Base-by-base conservation (phyloP, 2,888 invertebrate genomes). In the Leptothorax acervorum region DNA sequence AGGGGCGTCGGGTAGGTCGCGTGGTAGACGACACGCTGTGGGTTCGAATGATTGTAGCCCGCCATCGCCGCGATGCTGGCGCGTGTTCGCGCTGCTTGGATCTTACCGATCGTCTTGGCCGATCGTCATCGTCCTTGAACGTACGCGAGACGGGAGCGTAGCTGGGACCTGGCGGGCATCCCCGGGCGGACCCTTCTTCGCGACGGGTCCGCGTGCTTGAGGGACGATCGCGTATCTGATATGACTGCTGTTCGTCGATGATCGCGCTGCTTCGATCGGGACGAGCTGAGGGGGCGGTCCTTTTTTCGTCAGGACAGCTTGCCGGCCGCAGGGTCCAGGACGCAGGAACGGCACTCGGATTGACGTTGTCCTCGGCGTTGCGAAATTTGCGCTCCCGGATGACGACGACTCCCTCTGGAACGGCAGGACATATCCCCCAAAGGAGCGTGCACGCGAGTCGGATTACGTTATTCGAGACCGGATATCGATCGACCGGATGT, bases 1-100 rank as follows among this genome's bases (percentile, higher is more conserved):
- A 95, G 93, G 85, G 95, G 95, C 93, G 94, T 94, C 92, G 95
- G 94, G 92, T 95, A 95, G 90, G 94, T 94, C 92, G 94, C 94
- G 92, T 95, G 95, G 92, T 95, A 95, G 88, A 94, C 94, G 91
- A 94, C 94, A 91, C 95, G 93, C 92, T 95, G 94, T 86, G 93
- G 91, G 91, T 93, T 94, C 92, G 94, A 92, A 92, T 94, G 94
- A 94, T 93, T 94, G 93, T 94, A 94, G 88, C 94, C 94, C 90
- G 95, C 94, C 95, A 95, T 95, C 86, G 90, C 90, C 60, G 74
- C 86, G 87, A 85, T 88, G 88, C 85, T 90, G 84, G 88, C 87
- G 57, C 88, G 90, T 84, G 91, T 86, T 79, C 88, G 88, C 90
- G 90, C 87, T 87, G 86, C 88, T 81, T 88, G 88, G 90, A 90